A percentile compares a stretch with the other conserved stretches of the same genome.
Conservation (phyloP, 1,140 invertebrate genomes). For the Drosophila paulistorum region DNA sequence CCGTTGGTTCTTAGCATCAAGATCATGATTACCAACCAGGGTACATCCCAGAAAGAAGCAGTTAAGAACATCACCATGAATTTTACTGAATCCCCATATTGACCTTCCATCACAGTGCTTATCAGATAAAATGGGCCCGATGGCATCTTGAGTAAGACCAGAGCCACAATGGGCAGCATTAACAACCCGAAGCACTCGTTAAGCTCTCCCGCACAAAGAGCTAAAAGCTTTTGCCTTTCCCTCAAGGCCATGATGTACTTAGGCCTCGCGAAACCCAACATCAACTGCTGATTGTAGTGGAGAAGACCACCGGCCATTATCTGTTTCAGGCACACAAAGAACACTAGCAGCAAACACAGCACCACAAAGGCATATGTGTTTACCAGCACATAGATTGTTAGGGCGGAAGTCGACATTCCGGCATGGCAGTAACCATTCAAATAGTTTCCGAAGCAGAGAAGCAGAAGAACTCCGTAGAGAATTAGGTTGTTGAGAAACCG, state of each 20-base stretch:
- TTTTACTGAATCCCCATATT: slow-evolving; percentile 1
- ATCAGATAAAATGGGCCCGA: slow-evolving; percentile 54
- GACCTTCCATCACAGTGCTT: slow-evolving; percentile 59
- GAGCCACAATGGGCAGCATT: slow-evolving; percentile 54
- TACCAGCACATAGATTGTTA: slow-evolving; percentile 28
- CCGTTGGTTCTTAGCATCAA: slow-evolving; percentile 52
- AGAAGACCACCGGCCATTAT: slow-evolving; percentile 45
- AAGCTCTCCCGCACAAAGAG: slow-evolving; percentile 33
- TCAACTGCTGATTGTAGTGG: slow-evolving; percentile 37
- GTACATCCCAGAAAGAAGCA: slow-evolving; percentile 40
- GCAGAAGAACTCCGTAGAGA: slow-evolving; percentile 30
- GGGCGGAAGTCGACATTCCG: background rate
- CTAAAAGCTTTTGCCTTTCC: slow-evolving; percentile 37
- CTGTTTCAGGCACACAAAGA: slow-evolving; percentile 63
- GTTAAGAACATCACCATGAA: background rate
- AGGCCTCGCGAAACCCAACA: background rate
- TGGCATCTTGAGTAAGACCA: slow-evolving; percentile 53
- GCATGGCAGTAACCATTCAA: slow-evolving; percentile 29
- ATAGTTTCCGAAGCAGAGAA: slow-evolving; percentile 35
- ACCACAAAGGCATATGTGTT: slow-evolving; percentile 51
- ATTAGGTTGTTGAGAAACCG: slow-evolving; percentile 42
- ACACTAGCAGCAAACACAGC: slow-evolving; percentile 50
- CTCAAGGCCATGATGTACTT: slow-evolving; percentile 14
- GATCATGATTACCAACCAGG: slow-evolving; percentile 57
- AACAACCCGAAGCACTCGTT: slow-evolving; percentile 54